phyloP scores from a whole-genome alignment of 2,888 invertebrate species.

The Corbicula japonica region DNA sequence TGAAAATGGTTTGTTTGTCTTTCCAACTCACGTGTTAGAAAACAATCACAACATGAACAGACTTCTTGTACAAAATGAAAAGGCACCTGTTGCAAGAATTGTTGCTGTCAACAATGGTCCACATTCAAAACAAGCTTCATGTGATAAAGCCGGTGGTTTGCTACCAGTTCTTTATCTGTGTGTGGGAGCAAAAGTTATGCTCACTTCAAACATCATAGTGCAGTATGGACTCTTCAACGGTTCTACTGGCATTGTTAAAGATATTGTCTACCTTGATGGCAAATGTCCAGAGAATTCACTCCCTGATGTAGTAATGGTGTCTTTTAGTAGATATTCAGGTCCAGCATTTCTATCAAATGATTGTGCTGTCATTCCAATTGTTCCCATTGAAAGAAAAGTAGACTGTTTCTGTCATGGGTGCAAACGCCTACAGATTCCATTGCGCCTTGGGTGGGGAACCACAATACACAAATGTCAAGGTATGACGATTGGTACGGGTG shows the following conservation, averaged over 20 bases:
- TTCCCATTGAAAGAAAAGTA: conserved; percentile 52
- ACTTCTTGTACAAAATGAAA: conserved; percentile 36
- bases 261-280: conserved; percentile 58
- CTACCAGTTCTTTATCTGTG: conserved; percentile 41
- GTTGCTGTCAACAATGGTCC: conserved; percentile 27
- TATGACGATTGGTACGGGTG: conserved; percentile 57
- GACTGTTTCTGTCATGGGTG: conserved; percentile 50
- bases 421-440: conserved; percentile 55
- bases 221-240: conserved; percentile 66
- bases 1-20: conserved; percentile 38
- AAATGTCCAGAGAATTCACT: conserved; percentile 39
- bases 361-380: conserved; percentile 49
- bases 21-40: conserved; percentile 53
- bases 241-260: conserved; percentile 49
- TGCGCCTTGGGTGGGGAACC: conserved; percentile 55
- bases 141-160: conserved; percentile 56
- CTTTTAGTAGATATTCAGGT: conserved; percentile 56
- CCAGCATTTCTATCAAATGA: conserved; percentile 41
- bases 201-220: conserved; percentile 56
- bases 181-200: conserved; percentile 57
- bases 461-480: conserved; percentile 60
- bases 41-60: conserved; percentile 39
- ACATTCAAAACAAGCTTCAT: conserved; percentile 36
- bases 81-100: conserved; percentile 54
- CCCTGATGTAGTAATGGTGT: conserved; percentile 67